Evolutionary conservation across 2,888 invertebrate genomes (phyloP).

Genomic region (Trichogramma evanescens): DNA sequence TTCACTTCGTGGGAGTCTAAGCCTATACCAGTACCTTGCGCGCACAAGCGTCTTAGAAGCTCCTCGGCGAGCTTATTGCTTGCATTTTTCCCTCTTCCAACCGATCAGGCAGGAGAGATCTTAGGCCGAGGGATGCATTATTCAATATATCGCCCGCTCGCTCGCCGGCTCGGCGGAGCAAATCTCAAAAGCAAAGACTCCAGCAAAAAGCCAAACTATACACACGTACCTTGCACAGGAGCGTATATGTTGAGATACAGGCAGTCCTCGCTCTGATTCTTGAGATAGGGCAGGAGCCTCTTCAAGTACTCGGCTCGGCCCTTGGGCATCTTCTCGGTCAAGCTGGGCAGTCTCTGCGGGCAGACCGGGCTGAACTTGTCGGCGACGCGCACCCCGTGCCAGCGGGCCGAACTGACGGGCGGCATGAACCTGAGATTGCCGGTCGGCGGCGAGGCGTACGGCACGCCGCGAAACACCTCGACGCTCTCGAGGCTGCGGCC

Average conservation of each 20-base stretch:
- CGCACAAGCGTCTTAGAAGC: neutral
- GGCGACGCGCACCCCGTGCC: slow-evolving; percentile 83
- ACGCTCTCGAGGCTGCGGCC: slow-evolving; percentile 76
- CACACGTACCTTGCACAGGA: slow-evolving; percentile 77
- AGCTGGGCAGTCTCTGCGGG: slow-evolving; percentile 83
- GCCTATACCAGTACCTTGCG: too few species aligned
- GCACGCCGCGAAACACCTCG: slow-evolving; percentile 87
- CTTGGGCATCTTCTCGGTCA: slow-evolving; percentile 80
- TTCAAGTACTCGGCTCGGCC: slow-evolving; percentile 83
- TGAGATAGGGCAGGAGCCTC: slow-evolving; percentile 77
- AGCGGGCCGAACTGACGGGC: slow-evolving; percentile 86
- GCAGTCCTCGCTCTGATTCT: slow-evolving; percentile 94
- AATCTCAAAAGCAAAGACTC: neutral
- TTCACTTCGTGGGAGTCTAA: too few species aligned
- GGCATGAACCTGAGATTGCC: slow-evolving; percentile 92
- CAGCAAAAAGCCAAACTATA: neutral
- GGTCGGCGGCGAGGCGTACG: slow-evolving; percentile 88
- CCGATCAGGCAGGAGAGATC: too few species aligned
- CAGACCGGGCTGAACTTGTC: slow-evolving; percentile 86
- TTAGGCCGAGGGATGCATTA: too few species aligned
- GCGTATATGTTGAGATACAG: slow-evolving; percentile 94
- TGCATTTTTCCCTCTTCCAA: too few species aligned
- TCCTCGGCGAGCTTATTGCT: too few species aligned
- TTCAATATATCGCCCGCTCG: too few species aligned
- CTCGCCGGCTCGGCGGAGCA: neutral